phyloP scores from a whole-genome alignment of 1,140 invertebrate species.

The Reticulitermes speratus region DNA sequence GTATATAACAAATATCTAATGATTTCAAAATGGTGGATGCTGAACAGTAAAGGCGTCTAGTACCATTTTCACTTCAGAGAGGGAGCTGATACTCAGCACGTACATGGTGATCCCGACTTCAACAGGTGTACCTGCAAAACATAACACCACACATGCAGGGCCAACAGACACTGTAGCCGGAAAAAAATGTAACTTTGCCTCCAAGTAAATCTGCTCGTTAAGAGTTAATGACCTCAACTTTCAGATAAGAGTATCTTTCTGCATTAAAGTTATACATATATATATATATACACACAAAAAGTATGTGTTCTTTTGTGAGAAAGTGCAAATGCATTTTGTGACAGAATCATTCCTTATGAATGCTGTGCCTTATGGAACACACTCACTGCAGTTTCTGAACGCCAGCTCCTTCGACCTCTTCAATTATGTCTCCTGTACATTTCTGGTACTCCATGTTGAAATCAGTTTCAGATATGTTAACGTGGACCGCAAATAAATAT shows the following conservation, averaged over 20 bases:
- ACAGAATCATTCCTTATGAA: too few relatives aligned
- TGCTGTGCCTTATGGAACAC: too few relatives aligned
- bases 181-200: background rate
- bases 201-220: background rate
- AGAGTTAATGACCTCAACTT: background rate
- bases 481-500: too few relatives aligned
- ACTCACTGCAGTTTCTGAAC: too few relatives aligned
- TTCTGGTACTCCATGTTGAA: too few relatives aligned
- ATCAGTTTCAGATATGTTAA: too few relatives aligned
- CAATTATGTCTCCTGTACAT: too few relatives aligned
- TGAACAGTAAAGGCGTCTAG: constrained; percentile 40
- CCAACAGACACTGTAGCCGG: background rate
- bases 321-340: background rate
- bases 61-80: constrained; percentile 99
- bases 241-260: background rate
- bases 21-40: constrained; percentile 32
- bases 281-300: background rate
- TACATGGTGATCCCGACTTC: constrained; percentile 97
- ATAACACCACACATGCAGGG: constrained; percentile 19
- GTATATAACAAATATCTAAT: background rate
- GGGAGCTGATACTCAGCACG: constrained; percentile 97
- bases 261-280: background rate
- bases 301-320: background rate
- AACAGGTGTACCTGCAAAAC: constrained; percentile 86
- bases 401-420: too few relatives aligned